phyloP scores from a whole-genome alignment of 2,797 vertebrate genomes.

The Pogoniulus pusillus region DNA sequence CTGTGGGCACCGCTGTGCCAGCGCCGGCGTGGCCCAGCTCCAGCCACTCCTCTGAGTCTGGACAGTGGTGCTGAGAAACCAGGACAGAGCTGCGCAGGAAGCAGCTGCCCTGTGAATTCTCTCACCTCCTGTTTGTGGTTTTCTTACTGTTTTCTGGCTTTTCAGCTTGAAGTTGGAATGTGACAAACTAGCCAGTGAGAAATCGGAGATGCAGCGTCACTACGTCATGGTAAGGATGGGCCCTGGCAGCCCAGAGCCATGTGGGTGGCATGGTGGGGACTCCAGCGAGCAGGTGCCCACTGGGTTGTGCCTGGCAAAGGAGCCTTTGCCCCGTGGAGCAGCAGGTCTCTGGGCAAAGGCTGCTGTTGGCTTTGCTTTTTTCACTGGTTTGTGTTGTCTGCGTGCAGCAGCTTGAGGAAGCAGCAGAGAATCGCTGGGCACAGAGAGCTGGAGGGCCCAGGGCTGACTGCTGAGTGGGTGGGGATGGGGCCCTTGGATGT shows the following conservation, averaged over 20 bases:
- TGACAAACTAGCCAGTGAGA: conserved; percentile 97
- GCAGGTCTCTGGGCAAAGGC: not conserved
- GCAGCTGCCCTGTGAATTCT: not conserved
- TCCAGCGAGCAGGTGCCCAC: not conserved
- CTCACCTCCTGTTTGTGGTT: conserved; percentile 31
- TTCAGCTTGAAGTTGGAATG: conserved; percentile 94
- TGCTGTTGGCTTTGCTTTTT: not conserved
- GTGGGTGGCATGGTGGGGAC: not conserved
- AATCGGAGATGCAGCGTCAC: conserved; percentile 98
- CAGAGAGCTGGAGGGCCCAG: rapidly evolving
- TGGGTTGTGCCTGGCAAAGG: not conserved
- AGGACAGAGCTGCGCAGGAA: not conserved
- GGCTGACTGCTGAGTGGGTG: not conserved
- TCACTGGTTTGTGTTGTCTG: not conserved
- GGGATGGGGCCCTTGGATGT: not conserved
- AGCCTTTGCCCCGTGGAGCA: rapidly evolving
- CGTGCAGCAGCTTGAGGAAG: not conserved
- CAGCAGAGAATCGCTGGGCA: not conserved
- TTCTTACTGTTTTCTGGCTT: conserved; percentile 45
- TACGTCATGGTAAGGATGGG: conserved; percentile 90
- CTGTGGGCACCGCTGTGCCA: rapidly evolving
- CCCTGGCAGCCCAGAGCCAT: rapidly evolving
- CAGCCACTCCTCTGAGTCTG: rapidly evolving
- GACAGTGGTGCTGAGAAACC: not conserved
- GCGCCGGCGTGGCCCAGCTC: not conserved